phyloP scores from a whole-genome alignment of 2,797 vertebrate species.

The Characodon lateralis region DNA sequence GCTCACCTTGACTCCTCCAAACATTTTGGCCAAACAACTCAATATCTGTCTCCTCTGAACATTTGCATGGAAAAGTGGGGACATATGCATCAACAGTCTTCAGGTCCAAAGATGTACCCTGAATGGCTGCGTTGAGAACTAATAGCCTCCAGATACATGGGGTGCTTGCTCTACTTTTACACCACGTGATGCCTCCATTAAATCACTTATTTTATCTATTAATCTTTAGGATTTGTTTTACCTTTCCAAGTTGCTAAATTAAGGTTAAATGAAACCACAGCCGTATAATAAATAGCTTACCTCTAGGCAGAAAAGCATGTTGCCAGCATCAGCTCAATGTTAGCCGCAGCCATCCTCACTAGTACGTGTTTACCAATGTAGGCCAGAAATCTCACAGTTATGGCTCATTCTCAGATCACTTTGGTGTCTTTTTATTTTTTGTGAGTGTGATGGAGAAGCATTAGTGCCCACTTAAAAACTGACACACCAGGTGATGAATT shows the following conservation, averaged over 20 bases:
- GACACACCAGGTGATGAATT: slow-evolving; percentile 33
- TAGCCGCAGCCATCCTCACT: background rate
- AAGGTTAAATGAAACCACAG: background rate
- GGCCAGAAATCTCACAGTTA: slow-evolving; percentile 26
- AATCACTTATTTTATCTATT: background rate
- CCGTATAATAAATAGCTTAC: slow-evolving; percentile 5
- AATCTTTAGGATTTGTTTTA: background rate
- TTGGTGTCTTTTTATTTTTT: slow-evolving; percentile 6
- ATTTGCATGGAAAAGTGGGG: background rate
- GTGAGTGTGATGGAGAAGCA: slow-evolving; percentile 24
- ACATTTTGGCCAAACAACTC: too few species aligned
- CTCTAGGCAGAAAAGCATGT: background rate
- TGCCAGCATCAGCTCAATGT: background rate
- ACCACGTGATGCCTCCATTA: background rate
- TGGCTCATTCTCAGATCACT: slow-evolving; percentile 22
- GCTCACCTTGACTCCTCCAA: too few species aligned
- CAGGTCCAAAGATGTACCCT: background rate
- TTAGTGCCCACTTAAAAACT: slow-evolving; percentile 31
- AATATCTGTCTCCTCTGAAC: too few species aligned
- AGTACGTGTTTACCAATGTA: slow-evolving; percentile 3
- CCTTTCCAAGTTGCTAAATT: background rate
- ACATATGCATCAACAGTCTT: background rate
- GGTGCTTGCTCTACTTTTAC: background rate
- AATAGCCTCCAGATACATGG: background rate
- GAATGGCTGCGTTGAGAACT: background rate